These are phyloP conservation scores for Acromyrmex echinatior DNA, from an alignment of 1,140 invertebrate genomes.

Conservation along the genomic window DNA sequence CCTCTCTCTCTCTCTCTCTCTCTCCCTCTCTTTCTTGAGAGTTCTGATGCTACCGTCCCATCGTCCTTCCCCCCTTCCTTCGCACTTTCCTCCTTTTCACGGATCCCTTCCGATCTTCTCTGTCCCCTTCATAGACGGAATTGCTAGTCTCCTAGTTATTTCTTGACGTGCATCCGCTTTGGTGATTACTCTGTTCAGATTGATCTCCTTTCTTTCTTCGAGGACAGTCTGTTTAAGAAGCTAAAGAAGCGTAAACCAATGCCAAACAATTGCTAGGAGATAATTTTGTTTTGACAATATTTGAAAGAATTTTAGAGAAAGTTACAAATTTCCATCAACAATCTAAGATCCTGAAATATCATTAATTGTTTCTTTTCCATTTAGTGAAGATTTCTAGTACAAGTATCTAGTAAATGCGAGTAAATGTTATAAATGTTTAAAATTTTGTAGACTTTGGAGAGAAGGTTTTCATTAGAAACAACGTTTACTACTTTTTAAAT, in stretches of 20 bases:
- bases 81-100: conserved; percentile 22
- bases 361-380: too few species aligned
- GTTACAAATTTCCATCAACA: background rate
- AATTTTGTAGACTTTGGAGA: background rate
- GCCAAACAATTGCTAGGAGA: background rate
- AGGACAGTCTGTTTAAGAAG: background rate
- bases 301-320: background rate
- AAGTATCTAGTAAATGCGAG: background rate
- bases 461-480: background rate
- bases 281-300: background rate
- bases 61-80: background rate
- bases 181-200: background rate
- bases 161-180: conserved; percentile 34
- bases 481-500: background rate
- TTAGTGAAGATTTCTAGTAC: background rate
- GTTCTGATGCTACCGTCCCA: conserved; percentile 64
- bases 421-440: background rate
- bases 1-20: background rate
- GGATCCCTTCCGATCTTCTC: background rate
- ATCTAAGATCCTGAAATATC: too few species aligned
- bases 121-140: background rate
- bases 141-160: conserved; percentile 19
- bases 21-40: conserved; percentile 47
- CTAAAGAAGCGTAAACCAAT: background rate
- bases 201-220: background rate